Percentiles rank a stretch among this genome's conserved stretches.
Conservation (phyloP, 2,113 vertebrate species). For the Limanda limanda region DNA sequence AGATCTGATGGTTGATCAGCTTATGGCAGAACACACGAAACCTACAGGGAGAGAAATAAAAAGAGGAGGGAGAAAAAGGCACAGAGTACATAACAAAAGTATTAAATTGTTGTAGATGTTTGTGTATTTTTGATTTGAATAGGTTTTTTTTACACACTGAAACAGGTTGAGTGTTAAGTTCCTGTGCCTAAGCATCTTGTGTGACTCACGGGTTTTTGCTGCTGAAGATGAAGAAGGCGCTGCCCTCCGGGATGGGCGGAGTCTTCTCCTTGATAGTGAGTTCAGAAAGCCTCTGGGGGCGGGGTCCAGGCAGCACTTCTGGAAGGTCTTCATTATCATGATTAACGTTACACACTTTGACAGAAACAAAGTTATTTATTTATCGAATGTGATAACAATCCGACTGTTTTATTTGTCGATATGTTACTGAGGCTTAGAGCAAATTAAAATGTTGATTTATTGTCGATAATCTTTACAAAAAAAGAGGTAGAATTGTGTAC, state of each 20-base stretch:
- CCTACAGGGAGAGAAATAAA: slow-evolving; percentile 73
- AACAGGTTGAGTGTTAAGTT: background rate
- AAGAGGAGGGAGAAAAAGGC: background rate
- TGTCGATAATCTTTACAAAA: no score
- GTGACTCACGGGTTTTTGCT: slow-evolving; percentile 94
- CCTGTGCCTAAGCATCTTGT: background rate
- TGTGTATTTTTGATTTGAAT: no score
- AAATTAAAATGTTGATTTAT: background rate
- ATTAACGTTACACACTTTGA: slow-evolving; percentile 40
- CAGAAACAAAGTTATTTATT: slow-evolving; percentile 6
- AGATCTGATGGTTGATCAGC: slow-evolving; percentile 98
- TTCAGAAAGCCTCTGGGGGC: slow-evolving; percentile 91
- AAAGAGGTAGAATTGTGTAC: no score
- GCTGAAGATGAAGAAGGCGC: slow-evolving; percentile 98
- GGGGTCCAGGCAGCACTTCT: slow-evolving; percentile 89
- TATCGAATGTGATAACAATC: background rate
- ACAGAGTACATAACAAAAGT: no score
- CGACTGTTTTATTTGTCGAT: background rate
- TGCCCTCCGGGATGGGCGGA: slow-evolving; percentile 93
- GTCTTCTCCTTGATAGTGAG: slow-evolving; percentile 96
- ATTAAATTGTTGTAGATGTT: no score
- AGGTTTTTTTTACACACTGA: background rate
- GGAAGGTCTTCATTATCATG: slow-evolving; percentile 87
- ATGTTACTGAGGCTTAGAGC: background rate
- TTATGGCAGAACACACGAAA: slow-evolving; percentile 95